Conservation (phyloP, 1,140 invertebrate species). For the Bilobella aurantiaca region DNA sequence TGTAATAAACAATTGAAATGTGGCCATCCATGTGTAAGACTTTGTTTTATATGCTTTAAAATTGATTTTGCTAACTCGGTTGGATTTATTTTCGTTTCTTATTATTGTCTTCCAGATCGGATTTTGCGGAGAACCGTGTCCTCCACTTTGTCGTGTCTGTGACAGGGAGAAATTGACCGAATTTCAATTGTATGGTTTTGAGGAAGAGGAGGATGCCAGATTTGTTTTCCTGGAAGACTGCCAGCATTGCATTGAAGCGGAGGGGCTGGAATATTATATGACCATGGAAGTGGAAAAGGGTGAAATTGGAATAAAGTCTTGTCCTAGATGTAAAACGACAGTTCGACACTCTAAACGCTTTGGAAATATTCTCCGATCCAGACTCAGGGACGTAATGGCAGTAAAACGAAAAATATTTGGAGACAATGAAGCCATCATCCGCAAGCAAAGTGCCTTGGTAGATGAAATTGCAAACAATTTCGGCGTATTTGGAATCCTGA, state of each 20-base stretch:
- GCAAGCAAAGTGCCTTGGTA: background rate
- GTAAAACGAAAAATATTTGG: slow-evolving; percentile 40
- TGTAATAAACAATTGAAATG: slow-evolving; percentile 47
- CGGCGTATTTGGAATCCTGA: background rate
- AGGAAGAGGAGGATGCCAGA: slow-evolving; percentile 48
- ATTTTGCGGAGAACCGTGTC: slow-evolving; percentile 56
- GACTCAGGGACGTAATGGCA: slow-evolving; percentile 38
- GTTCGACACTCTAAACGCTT: slow-evolving; percentile 43
- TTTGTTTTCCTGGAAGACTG: slow-evolving; percentile 56
- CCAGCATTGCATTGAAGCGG: slow-evolving; percentile 49
- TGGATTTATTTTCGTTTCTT: background rate
- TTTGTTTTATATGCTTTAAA: background rate
- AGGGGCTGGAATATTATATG: slow-evolving; percentile 46
- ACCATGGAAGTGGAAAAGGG: slow-evolving; percentile 38
- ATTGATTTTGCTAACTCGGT: too few relatives aligned
- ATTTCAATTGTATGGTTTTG: slow-evolving; percentile 46
- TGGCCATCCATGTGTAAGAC: slow-evolving; percentile 46
- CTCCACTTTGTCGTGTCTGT: slow-evolving; percentile 40
- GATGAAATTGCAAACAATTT: background rate
- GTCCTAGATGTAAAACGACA: slow-evolving; percentile 44
- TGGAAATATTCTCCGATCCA: slow-evolving; percentile 40
- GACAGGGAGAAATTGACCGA: slow-evolving; percentile 43
- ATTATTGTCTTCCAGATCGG: slow-evolving; percentile 39
- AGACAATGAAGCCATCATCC: background rate
- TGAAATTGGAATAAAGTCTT: slow-evolving; percentile 41